Evolutionary conservation across 2,888 invertebrate species (phyloP).

Genomic region (Andrena bucephala): DNA sequence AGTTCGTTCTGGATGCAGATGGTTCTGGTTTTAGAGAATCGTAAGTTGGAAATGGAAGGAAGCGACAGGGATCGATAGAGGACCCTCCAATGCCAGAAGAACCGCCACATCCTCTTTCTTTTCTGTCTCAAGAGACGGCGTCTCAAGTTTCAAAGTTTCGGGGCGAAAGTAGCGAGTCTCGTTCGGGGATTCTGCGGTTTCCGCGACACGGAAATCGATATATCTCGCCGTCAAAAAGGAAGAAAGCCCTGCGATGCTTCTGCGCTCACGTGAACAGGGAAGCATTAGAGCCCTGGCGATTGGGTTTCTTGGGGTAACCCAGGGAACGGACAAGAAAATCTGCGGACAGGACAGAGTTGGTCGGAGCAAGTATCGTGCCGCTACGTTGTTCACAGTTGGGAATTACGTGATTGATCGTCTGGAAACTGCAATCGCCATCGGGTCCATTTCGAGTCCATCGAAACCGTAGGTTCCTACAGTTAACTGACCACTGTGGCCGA

Average conservation of each 20-base stretch:
- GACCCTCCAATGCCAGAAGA: background rate
- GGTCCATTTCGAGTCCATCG: background rate
- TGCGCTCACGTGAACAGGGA: constrained; percentile 17
- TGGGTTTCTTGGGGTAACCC: constrained; percentile 42
- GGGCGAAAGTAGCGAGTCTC: constrained; percentile 36
- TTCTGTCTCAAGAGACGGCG: constrained; percentile 20
- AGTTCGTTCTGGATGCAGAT: too few relatives aligned
- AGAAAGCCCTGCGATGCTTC: constrained; percentile 50
- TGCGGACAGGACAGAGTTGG: constrained; percentile 8
- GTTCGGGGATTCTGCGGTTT: constrained; percentile 59
- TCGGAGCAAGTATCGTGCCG: background rate
- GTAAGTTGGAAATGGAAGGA: background rate
- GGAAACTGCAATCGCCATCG: too few relatives aligned
- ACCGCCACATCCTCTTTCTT: constrained; percentile 25
- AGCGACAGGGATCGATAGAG: background rate
- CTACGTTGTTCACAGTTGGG: background rate
- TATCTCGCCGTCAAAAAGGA: constrained; percentile 50
- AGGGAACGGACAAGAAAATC: constrained; percentile 24
- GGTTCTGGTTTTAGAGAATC: too few relatives aligned
- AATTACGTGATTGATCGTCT: background rate
- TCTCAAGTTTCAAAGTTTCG: constrained; percentile 55
- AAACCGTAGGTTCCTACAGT: background rate
- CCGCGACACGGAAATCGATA: constrained; percentile 60
- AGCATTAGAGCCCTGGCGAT: constrained; percentile 51
- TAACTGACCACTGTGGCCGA: background rate